phyloP scores from a whole-genome alignment of 2,888 invertebrate genomes.

The Linnaemya vulpina region DNA sequence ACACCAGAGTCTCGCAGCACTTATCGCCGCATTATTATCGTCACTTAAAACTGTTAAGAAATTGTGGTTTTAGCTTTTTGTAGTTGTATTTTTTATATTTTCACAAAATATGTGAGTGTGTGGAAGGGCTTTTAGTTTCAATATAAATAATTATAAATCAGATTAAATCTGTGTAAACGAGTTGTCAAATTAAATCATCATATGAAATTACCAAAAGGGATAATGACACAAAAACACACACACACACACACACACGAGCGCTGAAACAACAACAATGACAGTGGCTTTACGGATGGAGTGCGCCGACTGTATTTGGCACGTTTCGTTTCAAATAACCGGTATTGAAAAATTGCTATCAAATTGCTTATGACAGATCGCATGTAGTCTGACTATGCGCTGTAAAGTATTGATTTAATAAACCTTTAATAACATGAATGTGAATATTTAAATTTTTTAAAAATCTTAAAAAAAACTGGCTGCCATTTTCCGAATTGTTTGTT shows the following conservation, averaged over 20 bases:
- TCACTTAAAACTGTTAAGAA: slow-evolving; percentile 68
- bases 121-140: slow-evolving; percentile 72
- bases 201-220: slow-evolving; percentile 56
- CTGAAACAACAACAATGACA: slow-evolving; percentile 5
- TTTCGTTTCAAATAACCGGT: slow-evolving; percentile 27
- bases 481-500: no score
- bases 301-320: background rate
- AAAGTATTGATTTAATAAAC: slow-evolving; percentile 4
- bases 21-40: slow-evolving; percentile 67
- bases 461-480: no score
- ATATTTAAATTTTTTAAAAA: background rate
- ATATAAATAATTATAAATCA: slow-evolving; percentile 80
- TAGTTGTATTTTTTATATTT: slow-evolving; percentile 35
- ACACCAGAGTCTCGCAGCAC: slow-evolving; percentile 31
- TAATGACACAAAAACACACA: slow-evolving; percentile 24
- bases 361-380: slow-evolving; percentile 43
- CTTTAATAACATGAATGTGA: background rate
- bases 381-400: slow-evolving; percentile 17
- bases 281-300: background rate
- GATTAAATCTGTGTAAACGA: slow-evolving; percentile 77
- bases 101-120: background rate
- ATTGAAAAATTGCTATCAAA: slow-evolving; percentile 44
- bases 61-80: background rate
- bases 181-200: slow-evolving; percentile 62
- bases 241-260: background rate